These are phyloP conservation scores for Agrotis puta DNA, from an alignment of 2,888 invertebrate species.

Conservation along the genomic window DNA sequence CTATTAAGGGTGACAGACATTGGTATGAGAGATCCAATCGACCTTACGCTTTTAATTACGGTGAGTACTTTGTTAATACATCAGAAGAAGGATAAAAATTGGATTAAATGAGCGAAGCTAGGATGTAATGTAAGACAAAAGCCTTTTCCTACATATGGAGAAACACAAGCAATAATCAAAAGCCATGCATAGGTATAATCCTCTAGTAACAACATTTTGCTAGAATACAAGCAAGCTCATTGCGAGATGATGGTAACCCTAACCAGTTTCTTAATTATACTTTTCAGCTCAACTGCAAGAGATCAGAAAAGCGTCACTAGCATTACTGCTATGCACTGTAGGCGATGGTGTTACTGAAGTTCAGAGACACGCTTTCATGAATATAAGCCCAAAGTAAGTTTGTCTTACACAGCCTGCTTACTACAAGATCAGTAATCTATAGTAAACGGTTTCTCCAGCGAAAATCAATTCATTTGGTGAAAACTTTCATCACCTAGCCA, in stretches of 20 bases:
- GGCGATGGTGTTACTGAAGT: constrained; percentile 24
- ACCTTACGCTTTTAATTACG: constrained; percentile 25
- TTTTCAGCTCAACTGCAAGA: constrained; percentile 21
- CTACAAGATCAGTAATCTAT: not conserved
- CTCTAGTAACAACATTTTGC: too few relatives aligned
- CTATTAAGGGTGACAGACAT: constrained; percentile 93
- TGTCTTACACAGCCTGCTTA: too few relatives aligned
- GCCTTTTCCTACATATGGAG: too few relatives aligned
- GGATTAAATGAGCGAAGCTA: too few relatives aligned
- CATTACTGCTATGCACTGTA: constrained; percentile 18
- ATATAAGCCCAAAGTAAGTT: constrained; percentile 20
- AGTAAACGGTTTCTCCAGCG: not conserved
- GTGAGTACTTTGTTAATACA: constrained; percentile 4
- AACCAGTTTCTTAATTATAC: too few relatives aligned
- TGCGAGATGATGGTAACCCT: too few relatives aligned
- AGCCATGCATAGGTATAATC: too few relatives aligned
- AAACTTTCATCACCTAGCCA: not conserved
- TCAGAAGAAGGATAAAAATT: too few relatives aligned
- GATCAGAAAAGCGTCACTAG: constrained; percentile 22
- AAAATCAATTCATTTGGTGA: not conserved
- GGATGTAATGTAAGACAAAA: too few relatives aligned
- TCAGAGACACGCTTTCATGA: constrained; percentile 23
- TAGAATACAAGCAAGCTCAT: too few relatives aligned
- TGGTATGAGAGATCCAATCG: constrained; percentile 25
- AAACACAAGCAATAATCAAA: too few relatives aligned